Evolutionary conservation across 1,140 invertebrate genomes (phyloP).

Genomic region (Babylonia areolata): DNA sequence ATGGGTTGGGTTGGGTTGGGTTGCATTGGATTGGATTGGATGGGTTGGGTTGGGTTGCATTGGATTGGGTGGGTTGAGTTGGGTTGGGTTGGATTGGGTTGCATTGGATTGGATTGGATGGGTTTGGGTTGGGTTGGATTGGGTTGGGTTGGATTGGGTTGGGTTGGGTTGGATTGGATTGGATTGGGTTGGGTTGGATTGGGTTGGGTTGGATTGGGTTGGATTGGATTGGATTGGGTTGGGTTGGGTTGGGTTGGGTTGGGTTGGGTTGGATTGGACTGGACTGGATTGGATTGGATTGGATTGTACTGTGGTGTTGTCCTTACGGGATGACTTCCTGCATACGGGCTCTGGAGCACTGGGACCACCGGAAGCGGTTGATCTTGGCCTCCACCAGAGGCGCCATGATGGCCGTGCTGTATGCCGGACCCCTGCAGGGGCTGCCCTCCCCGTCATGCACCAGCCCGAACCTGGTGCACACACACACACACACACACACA

Average conservation of each 20-base stretch:
- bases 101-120: no score
- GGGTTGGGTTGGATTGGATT: conserved; percentile 6
- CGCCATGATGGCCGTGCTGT: conserved; percentile 84
- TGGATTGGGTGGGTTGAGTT: no score
- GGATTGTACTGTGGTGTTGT: no score
- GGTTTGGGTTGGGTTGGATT: no score
- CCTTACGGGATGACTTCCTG: conserved; percentile 57
- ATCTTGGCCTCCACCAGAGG: conserved; percentile 86
- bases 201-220: not conserved
- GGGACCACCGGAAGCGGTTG: conserved; percentile 85
- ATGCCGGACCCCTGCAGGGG: conserved; percentile 80
- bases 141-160: not conserved
- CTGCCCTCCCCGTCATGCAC: conserved; percentile 86
- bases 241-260: not conserved
- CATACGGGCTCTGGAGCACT: conserved; percentile 77
- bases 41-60: no score
- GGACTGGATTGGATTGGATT: conserved; percentile 13
- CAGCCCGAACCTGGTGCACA: conserved; percentile 81
- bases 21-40: no score
- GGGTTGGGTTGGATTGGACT: conserved; percentile 15
- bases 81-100: no score
- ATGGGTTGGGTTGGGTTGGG: no score
- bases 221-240: conserved; percentile 7
- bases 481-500: not conserved
- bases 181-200: conserved; percentile 15